Percentiles rank a stretch among this genome's conserved stretches.
These are phyloP conservation scores for Parapsyche elsis DNA, from an alignment of 1,140 invertebrate species.

Conservation along the genomic window DNA sequence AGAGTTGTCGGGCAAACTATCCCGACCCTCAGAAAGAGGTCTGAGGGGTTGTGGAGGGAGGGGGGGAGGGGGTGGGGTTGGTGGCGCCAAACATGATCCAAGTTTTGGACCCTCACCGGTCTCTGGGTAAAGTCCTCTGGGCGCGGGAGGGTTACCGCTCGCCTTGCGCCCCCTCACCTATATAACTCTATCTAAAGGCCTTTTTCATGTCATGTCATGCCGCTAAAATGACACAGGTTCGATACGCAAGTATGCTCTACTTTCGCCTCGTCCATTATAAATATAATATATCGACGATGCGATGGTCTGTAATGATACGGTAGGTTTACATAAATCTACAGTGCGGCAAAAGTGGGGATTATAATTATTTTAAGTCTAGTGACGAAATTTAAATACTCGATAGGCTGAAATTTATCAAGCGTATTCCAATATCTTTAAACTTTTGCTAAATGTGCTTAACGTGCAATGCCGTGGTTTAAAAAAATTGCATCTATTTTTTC, in stretches of 20 bases:
- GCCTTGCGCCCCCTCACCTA: slow-evolving; percentile 43
- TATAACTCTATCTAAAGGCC: slow-evolving; percentile 54
- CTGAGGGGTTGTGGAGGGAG: neutral
- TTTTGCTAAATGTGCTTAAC: no score
- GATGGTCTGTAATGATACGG: no score
- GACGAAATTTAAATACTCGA: no score
- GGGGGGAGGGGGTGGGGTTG: neutral
- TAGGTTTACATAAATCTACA: no score
- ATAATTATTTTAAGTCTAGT: no score
- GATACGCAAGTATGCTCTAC: neutral
- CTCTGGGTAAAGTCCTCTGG: slow-evolving; percentile 16
- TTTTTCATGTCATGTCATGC: slow-evolving; percentile 56
- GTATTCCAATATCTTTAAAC: no score
- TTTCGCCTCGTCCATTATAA: no score
- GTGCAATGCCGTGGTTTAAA: no score
- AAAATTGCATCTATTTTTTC: no score
- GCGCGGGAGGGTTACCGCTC: slow-evolving; percentile 11
- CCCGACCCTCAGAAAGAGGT: slow-evolving; percentile 14
- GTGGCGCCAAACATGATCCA: slow-evolving; percentile 39
- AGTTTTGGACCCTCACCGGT: slow-evolving; percentile 38
- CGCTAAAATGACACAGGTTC: slow-evolving; percentile 41
- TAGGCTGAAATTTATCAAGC: no score
- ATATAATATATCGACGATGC: no score
- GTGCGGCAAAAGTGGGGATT: no score
- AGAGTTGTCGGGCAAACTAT: slow-evolving; percentile 47